Evolutionary conservation across 2,797 vertebrate species (phyloP).

Genomic region (Allobates femoralis): DNA sequence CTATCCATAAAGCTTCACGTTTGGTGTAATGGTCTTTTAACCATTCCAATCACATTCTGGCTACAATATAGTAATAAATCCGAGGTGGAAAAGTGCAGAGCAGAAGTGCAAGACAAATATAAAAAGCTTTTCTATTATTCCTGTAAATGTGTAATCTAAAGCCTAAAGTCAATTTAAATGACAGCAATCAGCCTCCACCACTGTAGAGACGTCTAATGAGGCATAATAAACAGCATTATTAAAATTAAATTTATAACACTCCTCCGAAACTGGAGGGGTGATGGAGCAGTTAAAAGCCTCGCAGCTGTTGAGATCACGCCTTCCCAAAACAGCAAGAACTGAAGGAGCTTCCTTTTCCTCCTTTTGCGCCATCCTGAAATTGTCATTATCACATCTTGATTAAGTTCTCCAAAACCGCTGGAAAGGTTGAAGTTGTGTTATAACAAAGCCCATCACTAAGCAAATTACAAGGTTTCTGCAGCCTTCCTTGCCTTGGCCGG

Average conservation of each 20-base stretch:
- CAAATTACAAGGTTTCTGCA: constrained; percentile 19
- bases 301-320: neutral
- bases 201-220: neutral
- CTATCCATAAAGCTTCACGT: neutral
- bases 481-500: constrained; percentile 28
- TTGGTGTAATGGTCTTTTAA: neutral
- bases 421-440: constrained; percentile 35
- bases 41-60: neutral
- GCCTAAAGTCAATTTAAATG: neutral
- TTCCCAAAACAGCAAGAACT: neutral
- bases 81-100: neutral
- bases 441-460: constrained; percentile 37
- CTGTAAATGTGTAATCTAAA: neutral
- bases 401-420: constrained; percentile 20
- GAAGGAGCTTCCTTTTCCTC: neutral
- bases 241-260: constrained; percentile 10
- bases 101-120: neutral
- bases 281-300: neutral
- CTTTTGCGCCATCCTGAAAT: constrained; percentile 9
- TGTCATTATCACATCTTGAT: constrained; percentile 50
- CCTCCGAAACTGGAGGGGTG: neutral
- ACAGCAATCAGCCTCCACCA: neutral
- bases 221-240: constrained; percentile 5
- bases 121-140: neutral
- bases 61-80: neutral